Conservation (phyloP, 2,797 vertebrate species). For the Urocyon cinereoargenteus region DNA sequence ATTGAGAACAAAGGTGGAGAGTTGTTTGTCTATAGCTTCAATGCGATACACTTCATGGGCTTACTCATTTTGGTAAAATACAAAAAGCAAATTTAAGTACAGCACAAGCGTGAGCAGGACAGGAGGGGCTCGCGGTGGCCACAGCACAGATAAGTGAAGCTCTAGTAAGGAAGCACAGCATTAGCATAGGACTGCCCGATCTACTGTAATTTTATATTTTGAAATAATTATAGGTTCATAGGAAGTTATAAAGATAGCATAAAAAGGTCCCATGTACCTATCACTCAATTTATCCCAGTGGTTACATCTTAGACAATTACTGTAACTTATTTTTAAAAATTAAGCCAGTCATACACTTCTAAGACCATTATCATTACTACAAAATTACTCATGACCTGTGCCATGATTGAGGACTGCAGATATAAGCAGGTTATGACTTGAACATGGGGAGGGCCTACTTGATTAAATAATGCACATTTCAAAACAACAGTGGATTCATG, state of each 20-base stretch:
- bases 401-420: not conserved
- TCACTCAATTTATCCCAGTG: not conserved
- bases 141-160: not conserved
- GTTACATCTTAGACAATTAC: not conserved
- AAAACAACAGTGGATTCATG: not conserved
- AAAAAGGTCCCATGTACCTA: not conserved
- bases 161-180: not conserved
- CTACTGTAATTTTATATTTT: not conserved
- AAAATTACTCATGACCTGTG: not conserved
- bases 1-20: not conserved
- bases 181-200: too few species aligned
- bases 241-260: not conserved
- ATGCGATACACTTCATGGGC: not conserved
- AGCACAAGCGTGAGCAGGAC: not conserved
- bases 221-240: slow-evolving; percentile 37
- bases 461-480: not conserved
- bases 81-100: not conserved
- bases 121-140: not conserved
- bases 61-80: not conserved
- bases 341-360: not conserved
- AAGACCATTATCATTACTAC: not conserved
- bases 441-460: not conserved
- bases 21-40: not conserved
- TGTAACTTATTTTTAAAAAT: slow-evolving; percentile 41
- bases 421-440: not conserved